Base-by-base conservation (phyloP, 2,888 invertebrate species). In the Cephalotes varians region DNA sequence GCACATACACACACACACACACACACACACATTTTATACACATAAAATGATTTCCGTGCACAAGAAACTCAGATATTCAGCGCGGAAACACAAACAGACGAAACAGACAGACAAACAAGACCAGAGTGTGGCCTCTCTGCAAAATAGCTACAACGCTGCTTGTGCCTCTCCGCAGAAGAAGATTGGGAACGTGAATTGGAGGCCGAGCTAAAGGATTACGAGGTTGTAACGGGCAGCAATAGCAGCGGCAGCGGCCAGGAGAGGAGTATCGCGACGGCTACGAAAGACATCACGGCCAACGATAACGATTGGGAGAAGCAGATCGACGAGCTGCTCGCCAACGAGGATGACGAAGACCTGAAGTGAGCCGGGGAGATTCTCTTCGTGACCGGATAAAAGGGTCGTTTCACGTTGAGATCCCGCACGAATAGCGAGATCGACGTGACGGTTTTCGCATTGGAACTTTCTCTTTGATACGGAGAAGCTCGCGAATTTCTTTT, bases 121-220 rank as follows among this genome's bases (percentile, higher is more conserved):
- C 60, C 73, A 84, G 62, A 73, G 58, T 56, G 92, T 91, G 91
- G 89, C 88, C 90, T 93, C 91, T 90, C 92, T 91, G 90, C 91
- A 91, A 93, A 92, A 91, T 92, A 91, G 92, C 92, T 93, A 93
- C 92, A 92, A 93, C 91, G 92, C 93, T 92, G 92, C 93, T 93
- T 94, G 92, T 94, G 91, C 93, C 90, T 93, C 91, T 94, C 94
- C 93, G 93, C 95, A 96, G 95, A 97, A 97, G 98, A 98, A 95
- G 98, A 98, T 96, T 98, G 98, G 98, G 99, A 99, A 95, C 98
- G 98, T 94, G 99, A 99, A 95, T 95, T 99, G 93, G 98, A 98
- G 94, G 98, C 98, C 71, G 99, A 99, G 95, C 96, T 99, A 91
- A 98, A 98, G 95, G 98, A 99, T 94, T 99, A 98, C 95, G 99